A percentile compares a stretch with the other conserved stretches of the same genome.
These are phyloP conservation scores for Alentia gelatinosa DNA, from an alignment of 2,888 invertebrate species.

Conservation along the genomic window DNA sequence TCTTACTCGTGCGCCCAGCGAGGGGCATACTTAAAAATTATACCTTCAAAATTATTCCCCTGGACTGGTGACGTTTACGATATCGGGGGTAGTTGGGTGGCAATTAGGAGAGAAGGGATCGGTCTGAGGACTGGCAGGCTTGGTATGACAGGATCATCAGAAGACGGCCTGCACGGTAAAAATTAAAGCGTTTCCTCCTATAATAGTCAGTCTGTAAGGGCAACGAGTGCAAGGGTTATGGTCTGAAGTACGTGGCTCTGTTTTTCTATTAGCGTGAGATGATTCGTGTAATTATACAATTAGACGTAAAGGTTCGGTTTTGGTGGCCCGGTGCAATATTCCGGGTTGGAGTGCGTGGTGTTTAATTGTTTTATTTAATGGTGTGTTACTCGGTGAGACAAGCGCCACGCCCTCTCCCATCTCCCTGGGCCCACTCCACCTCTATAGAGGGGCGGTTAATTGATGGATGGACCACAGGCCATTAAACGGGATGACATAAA, in stretches of 20 bases:
- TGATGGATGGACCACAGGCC: conserved; percentile 29
- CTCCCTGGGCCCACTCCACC: background rate
- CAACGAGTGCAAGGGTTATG: background rate
- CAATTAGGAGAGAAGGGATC: background rate
- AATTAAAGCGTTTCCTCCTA: background rate
- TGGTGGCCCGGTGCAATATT: background rate
- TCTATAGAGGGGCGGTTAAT: background rate
- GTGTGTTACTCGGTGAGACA: background rate
- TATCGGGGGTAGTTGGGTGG: background rate
- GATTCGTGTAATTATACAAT: background rate
- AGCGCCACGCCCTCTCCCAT: background rate
- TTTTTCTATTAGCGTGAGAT: background rate
- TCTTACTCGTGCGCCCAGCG: conserved; percentile 26
- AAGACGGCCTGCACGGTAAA: background rate
- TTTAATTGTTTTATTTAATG: conserved; percentile 1
- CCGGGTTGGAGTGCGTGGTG: background rate
- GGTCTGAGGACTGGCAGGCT: background rate
- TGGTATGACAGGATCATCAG: background rate
- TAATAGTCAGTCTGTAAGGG: background rate
- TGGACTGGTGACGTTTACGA: conserved; percentile 41
- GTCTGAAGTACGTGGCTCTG: background rate
- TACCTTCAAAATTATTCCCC: conserved; percentile 53
- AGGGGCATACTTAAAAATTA: conserved; percentile 57
- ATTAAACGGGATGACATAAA: conserved; percentile 29
- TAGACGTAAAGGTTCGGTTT: background rate